Percentiles rank a stretch among this genome's conserved stretches.
phyloP scores from a whole-genome alignment of 2,888 invertebrate species.

The Melangyna quadrimaculata region DNA sequence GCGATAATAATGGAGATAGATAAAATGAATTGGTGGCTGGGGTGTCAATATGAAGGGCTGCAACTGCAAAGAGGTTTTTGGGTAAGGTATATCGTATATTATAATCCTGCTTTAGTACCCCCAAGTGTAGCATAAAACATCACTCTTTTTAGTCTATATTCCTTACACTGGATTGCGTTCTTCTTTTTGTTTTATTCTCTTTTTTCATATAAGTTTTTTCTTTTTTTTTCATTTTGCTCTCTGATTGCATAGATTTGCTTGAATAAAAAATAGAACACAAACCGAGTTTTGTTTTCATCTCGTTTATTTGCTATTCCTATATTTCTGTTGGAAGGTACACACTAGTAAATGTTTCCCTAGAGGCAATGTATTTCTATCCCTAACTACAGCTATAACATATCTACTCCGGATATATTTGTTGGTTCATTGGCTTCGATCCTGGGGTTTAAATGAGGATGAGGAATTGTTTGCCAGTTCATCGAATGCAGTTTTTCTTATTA shows the following conservation, averaged over 20 bases:
- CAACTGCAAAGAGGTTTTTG: neutral
- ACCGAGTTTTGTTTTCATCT: slow-evolving; percentile 9
- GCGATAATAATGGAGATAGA: slow-evolving; percentile 45
- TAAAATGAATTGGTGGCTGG: neutral
- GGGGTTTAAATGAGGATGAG: slow-evolving; percentile 33
- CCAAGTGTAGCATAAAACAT: slow-evolving; percentile 53
- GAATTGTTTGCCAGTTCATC: slow-evolving; percentile 55
- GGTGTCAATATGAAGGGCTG: slow-evolving; percentile 9
- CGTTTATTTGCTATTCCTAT: slow-evolving; percentile 22
- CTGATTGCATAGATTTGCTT: neutral
- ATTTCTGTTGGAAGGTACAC: slow-evolving; percentile 9
- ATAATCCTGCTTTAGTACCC: slow-evolving; percentile 37
- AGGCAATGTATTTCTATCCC: slow-evolving; percentile 3
- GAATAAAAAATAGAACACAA: neutral
- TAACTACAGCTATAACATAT: neutral
- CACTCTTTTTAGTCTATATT: neutral
- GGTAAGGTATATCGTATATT: neutral
- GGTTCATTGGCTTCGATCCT: slow-evolving; percentile 61
- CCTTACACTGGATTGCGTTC: slow-evolving; percentile 3
- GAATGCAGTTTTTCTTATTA: slow-evolving; percentile 21
- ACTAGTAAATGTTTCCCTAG: slow-evolving; percentile 54
- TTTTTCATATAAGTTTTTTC: slow-evolving; percentile 1
- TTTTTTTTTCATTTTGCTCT: neutral
- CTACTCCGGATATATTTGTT: slow-evolving; percentile 45
- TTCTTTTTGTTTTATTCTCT: neutral